Evolutionary conservation across 2,797 vertebrate species (phyloP).

Genomic region (Ctenopoma multispine): DNA sequence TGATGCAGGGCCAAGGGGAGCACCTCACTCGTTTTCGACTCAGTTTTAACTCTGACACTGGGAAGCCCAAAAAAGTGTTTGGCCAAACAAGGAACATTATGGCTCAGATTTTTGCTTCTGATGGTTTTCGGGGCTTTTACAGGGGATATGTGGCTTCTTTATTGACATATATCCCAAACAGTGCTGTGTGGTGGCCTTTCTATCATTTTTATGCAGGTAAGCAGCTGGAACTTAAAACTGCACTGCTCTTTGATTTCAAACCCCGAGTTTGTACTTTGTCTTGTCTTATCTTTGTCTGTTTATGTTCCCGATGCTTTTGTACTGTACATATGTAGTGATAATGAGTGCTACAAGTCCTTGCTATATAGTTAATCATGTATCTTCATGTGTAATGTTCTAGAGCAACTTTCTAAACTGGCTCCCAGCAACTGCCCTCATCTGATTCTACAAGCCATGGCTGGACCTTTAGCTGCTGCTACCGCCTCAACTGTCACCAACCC

Average conservation of each 20-base stretch:
- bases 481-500: conserved; percentile 97
- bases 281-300: background rate
- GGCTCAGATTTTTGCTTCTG: conserved; percentile 90
- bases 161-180: conserved; percentile 98
- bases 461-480: conserved; percentile 94
- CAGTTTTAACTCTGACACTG: conserved; percentile 33
- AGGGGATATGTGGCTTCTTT: conserved; percentile 95
- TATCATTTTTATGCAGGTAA: conserved; percentile 98
- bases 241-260: background rate
- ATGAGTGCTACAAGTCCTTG: background rate
- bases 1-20: conserved; percentile 95
- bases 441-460: conserved; percentile 93
- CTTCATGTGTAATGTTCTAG: conserved; percentile 76
- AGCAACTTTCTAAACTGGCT: conserved; percentile 92
- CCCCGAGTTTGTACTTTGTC: background rate
- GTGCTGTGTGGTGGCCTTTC: conserved; percentile 98
- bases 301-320: background rate
- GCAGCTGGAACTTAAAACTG: background rate
- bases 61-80: conserved; percentile 81
- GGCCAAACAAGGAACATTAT: conserved; percentile 95
- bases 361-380: background rate
- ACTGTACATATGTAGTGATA: background rate
- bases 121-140: conserved; percentile 94
- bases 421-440: conserved; percentile 96
- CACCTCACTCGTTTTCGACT: conserved; percentile 91